A percentile compares a stretch with the other conserved stretches of the same genome.
Conservation (phyloP, 1,140 invertebrate species). For the Trissolcus basalis region DNA sequence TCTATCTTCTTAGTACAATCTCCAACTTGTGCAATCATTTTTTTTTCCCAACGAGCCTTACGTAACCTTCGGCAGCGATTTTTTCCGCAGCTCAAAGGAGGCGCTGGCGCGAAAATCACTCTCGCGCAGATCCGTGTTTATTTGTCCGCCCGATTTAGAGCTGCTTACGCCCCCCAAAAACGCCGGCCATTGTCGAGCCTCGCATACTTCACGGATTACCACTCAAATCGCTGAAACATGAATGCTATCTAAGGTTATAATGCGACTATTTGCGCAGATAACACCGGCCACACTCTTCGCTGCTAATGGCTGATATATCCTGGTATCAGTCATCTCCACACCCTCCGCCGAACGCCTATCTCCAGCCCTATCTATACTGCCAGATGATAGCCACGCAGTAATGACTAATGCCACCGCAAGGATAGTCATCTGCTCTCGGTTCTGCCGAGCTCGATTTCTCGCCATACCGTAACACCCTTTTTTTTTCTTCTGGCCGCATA, state of each 20-base stretch:
- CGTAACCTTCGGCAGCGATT: constrained; percentile 36
- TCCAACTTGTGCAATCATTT: constrained; percentile 43
- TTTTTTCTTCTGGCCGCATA: constrained; percentile 5
- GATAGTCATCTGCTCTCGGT: constrained; percentile 41
- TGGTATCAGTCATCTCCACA: constrained; percentile 46
- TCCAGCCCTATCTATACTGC: constrained; percentile 35
- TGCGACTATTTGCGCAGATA: constrained; percentile 45
- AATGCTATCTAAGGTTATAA: constrained; percentile 45
- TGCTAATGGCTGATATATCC: constrained; percentile 48
- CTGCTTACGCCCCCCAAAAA: constrained; percentile 24
- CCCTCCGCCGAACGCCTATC: constrained; percentile 32
- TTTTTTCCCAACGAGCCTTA: constrained; percentile 21
- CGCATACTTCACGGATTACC: constrained; percentile 47
- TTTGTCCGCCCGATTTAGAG: constrained; percentile 21
- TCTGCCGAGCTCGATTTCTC: constrained; percentile 40
- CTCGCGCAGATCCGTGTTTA: background rate
- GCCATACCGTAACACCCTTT: constrained; percentile 18
- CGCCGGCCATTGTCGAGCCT: constrained; percentile 24
- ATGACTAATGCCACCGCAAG: constrained; percentile 37
- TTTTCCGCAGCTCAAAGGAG: constrained; percentile 7
- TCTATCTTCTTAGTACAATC: constrained; percentile 47
- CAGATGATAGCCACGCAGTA: constrained; percentile 46
- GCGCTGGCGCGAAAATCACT: constrained; percentile 4
- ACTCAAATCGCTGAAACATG: constrained; percentile 42
- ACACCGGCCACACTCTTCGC: constrained; percentile 40